These are phyloP conservation scores for Chrysocyon brachyurus DNA, from an alignment of 2,797 vertebrate genomes.

Conservation along the genomic window DNA sequence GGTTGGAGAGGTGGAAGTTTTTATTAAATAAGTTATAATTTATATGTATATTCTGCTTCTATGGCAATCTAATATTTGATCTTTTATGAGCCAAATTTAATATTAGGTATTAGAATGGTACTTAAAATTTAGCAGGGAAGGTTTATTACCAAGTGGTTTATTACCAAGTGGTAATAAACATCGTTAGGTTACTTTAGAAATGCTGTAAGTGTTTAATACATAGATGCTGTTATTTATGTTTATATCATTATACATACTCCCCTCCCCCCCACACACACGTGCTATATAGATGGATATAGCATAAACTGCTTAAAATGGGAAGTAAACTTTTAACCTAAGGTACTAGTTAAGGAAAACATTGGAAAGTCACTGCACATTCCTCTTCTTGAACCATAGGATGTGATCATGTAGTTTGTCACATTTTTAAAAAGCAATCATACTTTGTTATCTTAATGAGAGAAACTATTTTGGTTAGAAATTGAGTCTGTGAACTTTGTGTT, in stretches of 20 bases:
- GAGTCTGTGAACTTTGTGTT: not conserved
- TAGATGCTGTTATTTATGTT: slow-evolving; percentile 40
- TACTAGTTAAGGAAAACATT: slow-evolving; percentile 15
- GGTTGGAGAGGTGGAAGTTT: slow-evolving; percentile 52
- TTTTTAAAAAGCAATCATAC: slow-evolving; percentile 53
- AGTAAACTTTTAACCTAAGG: slow-evolving; percentile 45
- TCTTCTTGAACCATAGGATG: slow-evolving; percentile 33
- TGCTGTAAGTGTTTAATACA: not conserved
- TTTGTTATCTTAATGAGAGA: slow-evolving; percentile 45
- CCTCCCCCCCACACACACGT: not conserved
- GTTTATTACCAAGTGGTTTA: slow-evolving; percentile 45
- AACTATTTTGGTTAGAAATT: slow-evolving; percentile 62
- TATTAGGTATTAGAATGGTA: slow-evolving; percentile 31
- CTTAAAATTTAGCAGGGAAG: slow-evolving; percentile 45
- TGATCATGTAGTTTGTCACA: slow-evolving; percentile 24
- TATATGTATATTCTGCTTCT: slow-evolving; percentile 36
- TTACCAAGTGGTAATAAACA: slow-evolving; percentile 23
- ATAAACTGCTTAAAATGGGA: slow-evolving; percentile 38
- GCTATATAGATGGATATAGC: not conserved
- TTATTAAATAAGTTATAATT: slow-evolving; percentile 39
- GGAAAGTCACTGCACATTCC: not conserved
- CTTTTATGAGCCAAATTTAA: slow-evolving; percentile 42
- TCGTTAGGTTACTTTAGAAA: slow-evolving; percentile 58
- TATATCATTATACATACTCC: not conserved
- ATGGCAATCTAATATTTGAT: slow-evolving; percentile 26